phyloP scores from a whole-genome alignment of 2,113 vertebrate species.

The Eclectus roratus region DNA sequence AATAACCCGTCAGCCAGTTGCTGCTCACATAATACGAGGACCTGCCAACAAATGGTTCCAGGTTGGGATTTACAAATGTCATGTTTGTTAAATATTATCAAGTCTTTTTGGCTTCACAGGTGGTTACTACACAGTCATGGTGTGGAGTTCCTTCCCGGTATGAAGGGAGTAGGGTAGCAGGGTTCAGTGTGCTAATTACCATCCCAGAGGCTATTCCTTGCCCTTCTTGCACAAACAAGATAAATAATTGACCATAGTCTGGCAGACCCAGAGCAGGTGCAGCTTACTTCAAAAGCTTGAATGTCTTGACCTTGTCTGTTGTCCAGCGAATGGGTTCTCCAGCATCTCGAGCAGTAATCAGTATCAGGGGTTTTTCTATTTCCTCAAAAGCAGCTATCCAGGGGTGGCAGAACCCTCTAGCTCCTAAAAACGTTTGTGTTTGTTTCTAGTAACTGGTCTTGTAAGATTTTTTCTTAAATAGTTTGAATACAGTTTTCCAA shows the following conservation, averaged over 20 bases:
- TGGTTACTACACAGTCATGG: rapidly evolving
- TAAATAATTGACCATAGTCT: not conserved
- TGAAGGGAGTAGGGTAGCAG: not conserved
- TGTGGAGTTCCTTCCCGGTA: not conserved
- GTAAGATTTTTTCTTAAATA: not conserved
- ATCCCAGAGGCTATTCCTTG: not conserved
- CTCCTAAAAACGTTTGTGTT: not conserved
- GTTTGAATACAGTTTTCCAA: not conserved
- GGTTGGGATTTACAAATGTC: not conserved
- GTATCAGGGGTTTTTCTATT: not conserved
- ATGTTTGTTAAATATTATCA: not conserved
- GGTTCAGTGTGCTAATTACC: not conserved
- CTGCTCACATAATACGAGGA: not conserved
- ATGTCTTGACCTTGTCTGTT: not conserved
- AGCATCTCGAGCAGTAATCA: not conserved
- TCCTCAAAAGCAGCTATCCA: not conserved
- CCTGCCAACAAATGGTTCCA: not conserved
- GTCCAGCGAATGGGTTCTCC: not conserved
- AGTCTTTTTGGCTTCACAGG: not conserved
- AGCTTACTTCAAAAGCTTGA: not conserved
- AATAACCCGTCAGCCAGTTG: not conserved
- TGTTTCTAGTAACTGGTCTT: not conserved
- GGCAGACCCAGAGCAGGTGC: not conserved
- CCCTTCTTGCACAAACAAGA: not conserved
- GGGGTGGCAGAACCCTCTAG: not conserved